Evolutionary conservation across 1,140 invertebrate species (phyloP).

Genomic region (Bombus confusus): DNA sequence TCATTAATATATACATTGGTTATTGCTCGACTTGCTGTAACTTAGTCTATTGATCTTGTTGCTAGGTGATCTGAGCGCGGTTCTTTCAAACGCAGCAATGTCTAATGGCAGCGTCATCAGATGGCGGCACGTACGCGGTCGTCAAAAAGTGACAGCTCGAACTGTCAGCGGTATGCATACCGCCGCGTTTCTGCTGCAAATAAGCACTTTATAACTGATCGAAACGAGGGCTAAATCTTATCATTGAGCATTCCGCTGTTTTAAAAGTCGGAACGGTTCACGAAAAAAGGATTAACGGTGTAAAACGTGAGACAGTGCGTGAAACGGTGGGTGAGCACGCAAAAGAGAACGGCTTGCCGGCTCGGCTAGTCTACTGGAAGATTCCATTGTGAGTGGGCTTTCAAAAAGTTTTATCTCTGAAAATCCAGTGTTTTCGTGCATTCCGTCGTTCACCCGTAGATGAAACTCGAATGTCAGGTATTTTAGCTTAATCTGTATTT

Average conservation of each 20-base stretch:
- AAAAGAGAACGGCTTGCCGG: conserved; percentile 77
- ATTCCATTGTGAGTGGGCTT: conserved; percentile 81
- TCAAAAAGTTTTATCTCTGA: conserved; percentile 73
- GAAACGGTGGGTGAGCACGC: conserved; percentile 75
- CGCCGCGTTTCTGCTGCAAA: conserved; percentile 67
- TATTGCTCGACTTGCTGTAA: conserved; percentile 11
- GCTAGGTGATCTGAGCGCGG: conserved; percentile 66
- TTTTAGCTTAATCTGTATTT: neutral
- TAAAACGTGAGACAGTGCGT: conserved; percentile 53
- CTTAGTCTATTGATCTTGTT: conserved; percentile 70
- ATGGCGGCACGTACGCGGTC: conserved; percentile 57
- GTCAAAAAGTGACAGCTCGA: conserved; percentile 71
- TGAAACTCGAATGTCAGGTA: conserved; percentile 37
- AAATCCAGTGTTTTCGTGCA: conserved; percentile 63
- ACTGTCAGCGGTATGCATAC: conserved; percentile 72
- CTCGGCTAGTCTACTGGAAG: conserved; percentile 81
- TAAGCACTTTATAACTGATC: conserved; percentile 54
- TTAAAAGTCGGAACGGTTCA: neutral
- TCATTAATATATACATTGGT: neutral
- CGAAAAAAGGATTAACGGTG: conserved; percentile 16
- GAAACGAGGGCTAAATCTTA: conserved; percentile 15
- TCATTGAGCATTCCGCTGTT: neutral
- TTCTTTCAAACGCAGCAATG: conserved; percentile 35
- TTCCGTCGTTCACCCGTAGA: conserved; percentile 45
- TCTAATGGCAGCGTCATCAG: conserved; percentile 32